Percentiles rank a stretch among this genome's conserved stretches.
Conservation (phyloP, 2,113 vertebrate species). For the Corydoras sp. region DNA sequence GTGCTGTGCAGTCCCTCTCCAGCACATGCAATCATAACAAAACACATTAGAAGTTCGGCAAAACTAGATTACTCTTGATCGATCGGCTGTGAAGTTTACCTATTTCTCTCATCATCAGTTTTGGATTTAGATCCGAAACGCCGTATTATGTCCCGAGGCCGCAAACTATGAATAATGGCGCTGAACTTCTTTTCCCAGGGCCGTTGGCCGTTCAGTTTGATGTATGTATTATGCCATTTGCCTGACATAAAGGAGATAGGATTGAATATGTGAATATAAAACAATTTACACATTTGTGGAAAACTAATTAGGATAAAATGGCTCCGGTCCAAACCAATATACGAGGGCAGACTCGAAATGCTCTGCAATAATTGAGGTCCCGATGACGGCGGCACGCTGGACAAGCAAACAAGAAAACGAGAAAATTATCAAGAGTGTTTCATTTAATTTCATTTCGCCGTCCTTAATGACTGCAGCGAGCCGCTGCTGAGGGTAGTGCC, state of each 20-base stretch:
- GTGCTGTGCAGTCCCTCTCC: conserved; percentile 28
- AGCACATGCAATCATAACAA: conserved; percentile 42
- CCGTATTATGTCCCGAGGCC: conserved; percentile 39
- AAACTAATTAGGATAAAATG: conserved; percentile 26
- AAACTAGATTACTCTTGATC: conserved; percentile 44
- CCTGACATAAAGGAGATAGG: conserved; percentile 19
- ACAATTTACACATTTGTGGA: neutral
- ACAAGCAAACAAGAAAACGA: neutral
- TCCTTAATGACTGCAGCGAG: too few species aligned
- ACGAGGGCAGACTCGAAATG: neutral
- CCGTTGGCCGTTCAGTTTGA: conserved; percentile 26
- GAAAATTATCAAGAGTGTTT: neutral
- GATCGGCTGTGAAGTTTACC: conserved; percentile 37
- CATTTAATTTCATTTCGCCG: too few species aligned
- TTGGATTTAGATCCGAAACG: conserved; percentile 32
- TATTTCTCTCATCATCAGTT: conserved; percentile 37
- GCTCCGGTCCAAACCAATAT: neutral
- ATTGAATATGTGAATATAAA: conserved; percentile 22
- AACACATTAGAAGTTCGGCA: conserved; percentile 37
- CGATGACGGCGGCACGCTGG: neutral
- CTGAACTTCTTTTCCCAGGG: conserved; percentile 26
- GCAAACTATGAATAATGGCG: conserved; percentile 42
- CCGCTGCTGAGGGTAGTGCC: too few species aligned
- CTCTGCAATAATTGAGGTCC: conserved; percentile 1
- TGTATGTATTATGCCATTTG: conserved; percentile 25